Base-by-base conservation (phyloP, 2,797 vertebrate genomes). In the Anolis apletophallus region DNA sequence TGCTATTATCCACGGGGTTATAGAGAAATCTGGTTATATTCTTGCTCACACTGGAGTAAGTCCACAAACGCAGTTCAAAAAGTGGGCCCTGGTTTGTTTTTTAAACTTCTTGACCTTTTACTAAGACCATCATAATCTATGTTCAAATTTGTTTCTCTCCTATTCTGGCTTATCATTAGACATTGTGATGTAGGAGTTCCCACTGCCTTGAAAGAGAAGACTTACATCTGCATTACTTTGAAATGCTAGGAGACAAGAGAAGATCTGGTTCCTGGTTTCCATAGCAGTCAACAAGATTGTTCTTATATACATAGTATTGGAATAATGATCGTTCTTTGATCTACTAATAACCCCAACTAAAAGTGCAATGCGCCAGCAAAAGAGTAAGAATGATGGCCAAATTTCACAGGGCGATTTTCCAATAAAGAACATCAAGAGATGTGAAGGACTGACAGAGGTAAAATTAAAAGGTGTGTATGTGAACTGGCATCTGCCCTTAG, bases 151-250 rank as follows among this genome's bases (percentile, higher is more conserved):
- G 19, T 3, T 67, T 80, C 14, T 80, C 36, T 67, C 36, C 34
- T 46, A 55, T 1, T 40, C 34, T 64, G 26, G 26, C 26, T 64
- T 29, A 64, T 29, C 61, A 64, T 29, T 10, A 64, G 26, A 64
- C 10, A 64, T 29, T 3, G 19, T 36, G 32, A 36, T 72, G 34
- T 72, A 19, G 19, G 16, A 72, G 19, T 40, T 5, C 40, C 36
- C 40, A 46, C 14, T 87, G 69, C 57, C 81, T 87, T 83, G 84
- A 80, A 40, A 91, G 5, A 6, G 77, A 84, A n/a, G 61, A 86
- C 26, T 78, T 81, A 84, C 16, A 40, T 68, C 80, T 69, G 23
- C 83, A 8, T 3, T 71, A 23, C 54, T 90, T 83, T 78, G 71
- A 86, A 67, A 17, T 80, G 23, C 16, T 80, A 81, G 16, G 34